These are phyloP conservation scores for Drosophila fungiperda DNA, from an alignment of 2,888 invertebrate species.

Conservation along the genomic window DNA sequence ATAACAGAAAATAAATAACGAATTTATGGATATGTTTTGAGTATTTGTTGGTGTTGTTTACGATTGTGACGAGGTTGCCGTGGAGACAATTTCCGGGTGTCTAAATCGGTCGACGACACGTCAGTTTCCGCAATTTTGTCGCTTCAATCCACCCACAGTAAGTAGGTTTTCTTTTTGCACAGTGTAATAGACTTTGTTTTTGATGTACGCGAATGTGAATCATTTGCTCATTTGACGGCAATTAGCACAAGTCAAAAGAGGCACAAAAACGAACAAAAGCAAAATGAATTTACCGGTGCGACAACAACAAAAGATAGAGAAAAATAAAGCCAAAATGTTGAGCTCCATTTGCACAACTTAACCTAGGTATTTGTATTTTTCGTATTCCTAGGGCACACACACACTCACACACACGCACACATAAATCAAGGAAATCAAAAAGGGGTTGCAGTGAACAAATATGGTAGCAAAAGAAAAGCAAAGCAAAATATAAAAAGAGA, in stretches of 20 bases:
- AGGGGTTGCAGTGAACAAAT: constrained; percentile 27
- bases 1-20: constrained; percentile 7
- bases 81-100: constrained; percentile 74
- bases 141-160: constrained; percentile 27
- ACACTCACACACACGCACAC: neutral
- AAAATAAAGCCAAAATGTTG: constrained; percentile 7
- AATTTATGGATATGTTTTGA: constrained; percentile 10
- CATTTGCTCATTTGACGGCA: constrained; percentile 41
- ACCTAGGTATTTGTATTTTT: constrained; percentile 34
- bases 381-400: constrained; percentile 20
- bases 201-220: constrained; percentile 21
- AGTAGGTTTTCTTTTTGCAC: neutral
- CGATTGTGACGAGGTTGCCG: constrained; percentile 10
- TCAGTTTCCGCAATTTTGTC: constrained; percentile 16
- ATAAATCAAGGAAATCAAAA: constrained; percentile 51
- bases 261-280: constrained; percentile 9
- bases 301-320: constrained; percentile 1
- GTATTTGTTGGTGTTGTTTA: constrained; percentile 15
- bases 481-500: neutral
- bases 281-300: constrained; percentile 2
- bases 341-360: constrained; percentile 68
- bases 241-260: constrained; percentile 51
- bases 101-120: constrained; percentile 63
- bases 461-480: neutral
- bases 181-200: neutral